Evolutionary conservation across 2,888 invertebrate species (phyloP).

Genomic region (Anticlea derivata): DNA sequence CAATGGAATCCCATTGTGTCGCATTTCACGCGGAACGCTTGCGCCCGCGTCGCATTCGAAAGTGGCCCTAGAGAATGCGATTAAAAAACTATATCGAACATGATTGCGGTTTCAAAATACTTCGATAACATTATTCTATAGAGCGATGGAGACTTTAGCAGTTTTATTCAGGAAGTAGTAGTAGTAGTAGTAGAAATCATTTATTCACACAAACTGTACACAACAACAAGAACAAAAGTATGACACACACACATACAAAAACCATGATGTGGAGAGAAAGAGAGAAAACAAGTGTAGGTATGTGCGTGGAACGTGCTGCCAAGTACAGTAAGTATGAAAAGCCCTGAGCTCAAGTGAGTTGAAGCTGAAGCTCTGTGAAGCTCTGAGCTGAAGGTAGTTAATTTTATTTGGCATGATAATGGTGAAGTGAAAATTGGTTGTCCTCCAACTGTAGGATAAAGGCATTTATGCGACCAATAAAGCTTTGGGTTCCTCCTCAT

Average conservation of each 20-base stretch:
- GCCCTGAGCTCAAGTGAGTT: too few species aligned
- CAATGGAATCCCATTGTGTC: conserved; percentile 67
- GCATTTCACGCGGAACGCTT: conserved; percentile 63
- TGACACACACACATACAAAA: too few species aligned
- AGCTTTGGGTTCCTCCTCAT: conserved; percentile 2
- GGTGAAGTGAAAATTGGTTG: conserved; percentile 19
- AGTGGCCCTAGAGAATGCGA: conserved; percentile 58
- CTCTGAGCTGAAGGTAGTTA: too few species aligned
- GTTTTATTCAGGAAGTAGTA: conserved; percentile 19
- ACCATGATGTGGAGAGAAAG: too few species aligned
- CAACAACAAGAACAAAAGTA: too few species aligned
- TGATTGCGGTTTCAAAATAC: conserved; percentile 52
- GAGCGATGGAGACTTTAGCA: not conserved
- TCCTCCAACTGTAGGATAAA: conserved; percentile 13
- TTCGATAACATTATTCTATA: conserved; percentile 2
- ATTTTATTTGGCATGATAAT: conserved; percentile 16
- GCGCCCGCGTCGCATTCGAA: conserved; percentile 53
- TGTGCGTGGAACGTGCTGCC: too few species aligned
- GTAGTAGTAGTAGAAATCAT: too few species aligned
- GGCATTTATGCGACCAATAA: not conserved
- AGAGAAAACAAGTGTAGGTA: too few species aligned
- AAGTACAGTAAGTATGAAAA: too few species aligned
- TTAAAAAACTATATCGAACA: conserved; percentile 51
- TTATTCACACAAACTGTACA: too few species aligned
- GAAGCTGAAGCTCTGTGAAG: too few species aligned